Conservation (phyloP, 1,140 invertebrate genomes). For the Hestina assimilis region DNA sequence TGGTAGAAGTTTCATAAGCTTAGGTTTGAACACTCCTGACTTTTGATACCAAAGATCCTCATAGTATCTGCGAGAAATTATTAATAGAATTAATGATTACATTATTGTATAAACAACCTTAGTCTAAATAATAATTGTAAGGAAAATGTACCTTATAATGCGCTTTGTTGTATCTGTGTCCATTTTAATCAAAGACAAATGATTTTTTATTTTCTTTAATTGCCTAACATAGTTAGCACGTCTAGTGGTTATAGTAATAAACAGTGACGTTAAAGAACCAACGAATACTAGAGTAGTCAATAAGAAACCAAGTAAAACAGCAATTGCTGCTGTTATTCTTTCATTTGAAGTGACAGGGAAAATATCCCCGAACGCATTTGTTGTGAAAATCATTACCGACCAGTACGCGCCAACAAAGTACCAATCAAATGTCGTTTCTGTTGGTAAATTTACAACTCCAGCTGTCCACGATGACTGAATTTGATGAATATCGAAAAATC, state of each 20-base stretch:
- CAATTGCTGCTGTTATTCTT: constrained; percentile 54
- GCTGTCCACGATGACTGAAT: constrained; percentile 59
- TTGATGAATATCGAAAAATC: constrained; percentile 51
- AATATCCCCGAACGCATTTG: constrained; percentile 67
- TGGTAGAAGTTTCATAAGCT: constrained; percentile 57
- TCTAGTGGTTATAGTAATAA: constrained; percentile 66
- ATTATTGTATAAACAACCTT: background rate
- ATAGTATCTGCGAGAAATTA: constrained; percentile 50
- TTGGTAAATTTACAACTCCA: constrained; percentile 54
- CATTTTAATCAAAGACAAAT: constrained; percentile 61
- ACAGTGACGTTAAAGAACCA: constrained; percentile 68
- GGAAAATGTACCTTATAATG: constrained; percentile 53
- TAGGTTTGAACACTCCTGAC: constrained; percentile 65
- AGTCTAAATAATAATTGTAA: background rate
- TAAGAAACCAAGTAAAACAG: constrained; percentile 62
- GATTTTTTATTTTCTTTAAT: constrained; percentile 63
- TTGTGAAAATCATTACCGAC: constrained; percentile 66
- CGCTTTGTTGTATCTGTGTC: constrained; percentile 58
- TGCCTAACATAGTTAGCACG: constrained; percentile 62
- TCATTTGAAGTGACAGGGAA: constrained; percentile 63
- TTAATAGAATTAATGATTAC: background rate
- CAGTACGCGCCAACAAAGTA: constrained; percentile 66
- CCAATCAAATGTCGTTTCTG: constrained; percentile 63
- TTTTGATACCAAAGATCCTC: constrained; percentile 73
- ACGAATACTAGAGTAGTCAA: constrained; percentile 68